Base-by-base conservation (phyloP, 1,140 invertebrate genomes). In the Nebria ingens region DNA sequence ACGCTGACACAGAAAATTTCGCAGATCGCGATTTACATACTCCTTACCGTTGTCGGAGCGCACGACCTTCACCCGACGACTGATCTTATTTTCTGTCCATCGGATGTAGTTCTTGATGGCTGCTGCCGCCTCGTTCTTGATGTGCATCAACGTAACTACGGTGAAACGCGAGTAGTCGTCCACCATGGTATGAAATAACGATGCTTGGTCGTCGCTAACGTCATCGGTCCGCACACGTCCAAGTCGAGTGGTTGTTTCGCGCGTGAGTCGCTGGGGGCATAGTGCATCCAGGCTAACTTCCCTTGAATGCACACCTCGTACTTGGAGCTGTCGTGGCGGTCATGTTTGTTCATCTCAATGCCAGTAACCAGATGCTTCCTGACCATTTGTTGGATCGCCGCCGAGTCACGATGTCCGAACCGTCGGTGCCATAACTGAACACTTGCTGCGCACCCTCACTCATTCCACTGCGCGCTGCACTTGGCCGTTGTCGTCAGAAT, bases 211-310 rank as follows among this genome's bases (percentile, higher is more conserved):
- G 9, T 63, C 65, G 15, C 69, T 19, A 1, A 56, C 21, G 69
- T 59, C 64, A 77, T 73, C 12, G 72, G 70, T 0, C 73, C 73
- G 54, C 71, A 71, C 0, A 73, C 60, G 65, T 77, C 73, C 6
- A 73, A 25, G 51, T 73, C 69, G 52, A 65, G 62, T 25, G 57
- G 42, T 53, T 54, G 56, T 0, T 58, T 60, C 17, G 58, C 59
- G 40, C 20, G 60, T 0, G 54, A 52, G 21, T 66, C 58, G 55
- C 63, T 64, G 13, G 19, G 57, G 40, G 23, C 11, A 58, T 69
- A 71, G 0, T 64, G 59, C 22, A 60, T 53, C 38, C 64, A 20
- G 56, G 67, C 63, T 34, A 65, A 63, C 59, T 72, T 73, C 22
- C 68, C 69, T 1, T 56, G 4, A 29, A 4, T 6, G 25, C 25